Evolutionary conservation across 2,797 vertebrate species (phyloP).

Genomic region (Platyrinchus mystaceus): DNA sequence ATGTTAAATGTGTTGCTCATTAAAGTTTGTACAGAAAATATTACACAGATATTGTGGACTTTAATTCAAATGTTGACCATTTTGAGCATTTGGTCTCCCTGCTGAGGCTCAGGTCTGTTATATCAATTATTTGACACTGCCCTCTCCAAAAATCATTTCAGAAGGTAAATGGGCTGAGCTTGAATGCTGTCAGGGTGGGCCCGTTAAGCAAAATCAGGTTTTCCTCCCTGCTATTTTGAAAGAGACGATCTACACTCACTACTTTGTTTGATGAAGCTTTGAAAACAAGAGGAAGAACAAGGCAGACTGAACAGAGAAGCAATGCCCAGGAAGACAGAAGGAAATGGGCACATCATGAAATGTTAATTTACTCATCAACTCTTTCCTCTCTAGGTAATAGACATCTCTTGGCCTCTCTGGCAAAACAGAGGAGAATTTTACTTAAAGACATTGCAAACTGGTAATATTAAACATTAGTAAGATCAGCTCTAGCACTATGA

Average conservation of each 20-base stretch:
- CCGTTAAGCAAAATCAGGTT: not conserved
- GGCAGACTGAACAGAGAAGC: not conserved
- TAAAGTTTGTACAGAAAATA: not conserved
- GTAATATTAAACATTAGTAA: not conserved
- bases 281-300: not conserved
- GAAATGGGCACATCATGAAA: not conserved
- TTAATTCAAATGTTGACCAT: not conserved
- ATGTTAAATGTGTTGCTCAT: not conserved
- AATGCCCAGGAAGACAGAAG: not conserved
- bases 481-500: not conserved
- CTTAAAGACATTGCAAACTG: not conserved
- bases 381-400: not conserved
- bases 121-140: not conserved
- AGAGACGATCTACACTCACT: not conserved
- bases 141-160: not conserved
- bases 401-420: not conserved
- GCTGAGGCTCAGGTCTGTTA: not conserved
- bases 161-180: not conserved
- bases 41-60: not conserved
- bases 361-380: not conserved
- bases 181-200: not conserved
- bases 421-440: not conserved
- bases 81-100: not conserved
- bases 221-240: not conserved
- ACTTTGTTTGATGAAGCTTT: not conserved